Percentiles rank a stretch among this genome's conserved stretches.
Evolutionary conservation across 2,797 vertebrate species (phyloP).

Genomic region (Sebastes taczanowskii): DNA sequence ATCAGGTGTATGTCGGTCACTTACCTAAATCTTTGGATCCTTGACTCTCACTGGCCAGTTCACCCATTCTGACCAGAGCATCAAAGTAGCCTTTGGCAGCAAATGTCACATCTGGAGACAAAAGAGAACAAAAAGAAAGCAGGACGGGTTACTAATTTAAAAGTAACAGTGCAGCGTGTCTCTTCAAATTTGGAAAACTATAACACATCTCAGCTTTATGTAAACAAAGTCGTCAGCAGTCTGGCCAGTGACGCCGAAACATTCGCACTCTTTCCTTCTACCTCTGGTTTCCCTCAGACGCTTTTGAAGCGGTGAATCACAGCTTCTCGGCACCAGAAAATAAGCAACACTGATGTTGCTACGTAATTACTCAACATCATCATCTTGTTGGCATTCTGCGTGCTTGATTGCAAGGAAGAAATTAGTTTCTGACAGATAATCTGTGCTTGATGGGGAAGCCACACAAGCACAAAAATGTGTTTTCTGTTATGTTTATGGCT

Average conservation of each 20-base stretch:
- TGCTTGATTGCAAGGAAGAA: constrained; percentile 51
- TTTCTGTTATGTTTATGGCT: background rate
- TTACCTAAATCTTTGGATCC: constrained; percentile 98
- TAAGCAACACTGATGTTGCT: constrained; percentile 13
- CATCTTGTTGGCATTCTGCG: constrained; percentile 29
- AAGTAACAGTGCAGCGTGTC: background rate
- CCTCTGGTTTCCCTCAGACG: background rate
- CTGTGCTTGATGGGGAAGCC: background rate
- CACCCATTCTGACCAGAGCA: constrained; percentile 98
- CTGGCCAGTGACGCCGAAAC: background rate
- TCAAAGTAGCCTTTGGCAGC: constrained; percentile 99
- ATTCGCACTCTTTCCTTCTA: background rate
- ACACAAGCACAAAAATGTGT: background rate
- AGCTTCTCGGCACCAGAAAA: constrained; percentile 36
- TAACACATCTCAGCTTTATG: background rate
- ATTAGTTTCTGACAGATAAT: constrained; percentile 47
- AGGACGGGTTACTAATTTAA: background rate
- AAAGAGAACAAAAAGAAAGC: constrained; percentile 5
- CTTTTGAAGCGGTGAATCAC: constrained; percentile 18
- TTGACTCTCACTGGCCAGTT: constrained; percentile 98
- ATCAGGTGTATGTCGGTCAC: constrained; percentile 57
- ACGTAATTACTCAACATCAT: constrained; percentile 48
- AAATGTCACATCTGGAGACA: constrained; percentile 91
- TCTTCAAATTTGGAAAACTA: background rate
- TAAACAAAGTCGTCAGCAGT: constrained; percentile 5